Evolutionary conservation across 1,140 invertebrate species (phyloP), one percentile per base, ranked within the genome.

Genomic region (Magallana ariakensis): DNA sequence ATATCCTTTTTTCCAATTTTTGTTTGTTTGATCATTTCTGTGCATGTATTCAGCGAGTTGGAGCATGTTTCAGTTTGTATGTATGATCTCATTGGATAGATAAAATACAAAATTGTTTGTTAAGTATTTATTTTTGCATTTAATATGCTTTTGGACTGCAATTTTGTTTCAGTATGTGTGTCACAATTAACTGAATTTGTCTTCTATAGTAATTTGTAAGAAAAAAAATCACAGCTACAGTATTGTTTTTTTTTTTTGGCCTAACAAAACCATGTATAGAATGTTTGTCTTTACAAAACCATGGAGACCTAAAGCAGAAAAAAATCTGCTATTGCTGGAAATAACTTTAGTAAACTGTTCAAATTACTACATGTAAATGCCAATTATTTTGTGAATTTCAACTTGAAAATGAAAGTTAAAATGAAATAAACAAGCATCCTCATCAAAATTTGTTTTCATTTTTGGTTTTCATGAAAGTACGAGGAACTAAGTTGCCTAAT

Each of bases 391-490:
- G 66, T 75, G 66, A 75, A 75, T 75, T 75, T 75, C 22, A 26
- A 75, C 9, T 75, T 66, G 7, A 75, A 75, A 75, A 75, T 46
- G 33, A 46, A 75, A 26, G 66, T 46, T 75, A 75, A 19, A 75
- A 75, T 75, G 66, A 13, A 75, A 75, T 75, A 75, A 84, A 84
- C 60, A 66, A 62, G 66, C 83, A 84, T 84, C 83, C 83, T 84
- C 83, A 84, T 84, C 83, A 84, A 58, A 84, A 11, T 53, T 54
- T 84, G 83, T 84, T 46, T 53, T 53, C 5, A 26, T 56, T 84
- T 84, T 83, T 83, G 10, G 46, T 16, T 83, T 84, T 33, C 13
- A 83, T 33, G n/a, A 55, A 57, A 54, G 19, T 11, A 3, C 0
- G 9, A 15, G n/a, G 58, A 7, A n/a, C n/a, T 6, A 13, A 60